These are phyloP conservation scores for Leuciscus waleckii DNA, from an alignment of 2,797 vertebrate species.

Conservation along the genomic window DNA sequence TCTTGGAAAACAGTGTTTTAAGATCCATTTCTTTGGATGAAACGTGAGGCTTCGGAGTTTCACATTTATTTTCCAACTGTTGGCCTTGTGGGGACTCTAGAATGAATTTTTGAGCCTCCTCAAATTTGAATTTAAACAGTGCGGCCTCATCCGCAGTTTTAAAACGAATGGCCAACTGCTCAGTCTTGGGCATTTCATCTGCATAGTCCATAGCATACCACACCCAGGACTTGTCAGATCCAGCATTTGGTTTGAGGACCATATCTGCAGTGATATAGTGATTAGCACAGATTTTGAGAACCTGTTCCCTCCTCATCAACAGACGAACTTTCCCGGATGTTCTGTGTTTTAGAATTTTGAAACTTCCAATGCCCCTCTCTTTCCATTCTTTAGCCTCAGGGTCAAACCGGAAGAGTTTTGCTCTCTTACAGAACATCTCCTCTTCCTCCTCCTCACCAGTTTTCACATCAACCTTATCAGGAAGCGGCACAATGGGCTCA, in stretches of 20 bases:
- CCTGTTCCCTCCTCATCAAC: conserved; percentile 97
- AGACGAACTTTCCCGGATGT: conserved; percentile 93
- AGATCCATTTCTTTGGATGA: no score
- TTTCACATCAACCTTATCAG: conserved; percentile 97
- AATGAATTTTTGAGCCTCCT: conserved; percentile 86
- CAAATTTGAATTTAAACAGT: conserved; percentile 93
- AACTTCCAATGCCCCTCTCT: conserved; percentile 92
- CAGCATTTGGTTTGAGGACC: conserved; percentile 90
- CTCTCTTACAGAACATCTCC: conserved; percentile 95
- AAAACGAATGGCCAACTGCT: conserved; percentile 96
- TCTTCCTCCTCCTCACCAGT: conserved; percentile 99
- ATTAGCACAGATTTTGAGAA: conserved; percentile 98
- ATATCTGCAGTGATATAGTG: conserved; percentile 96
- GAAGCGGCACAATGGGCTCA: conserved; percentile 96
- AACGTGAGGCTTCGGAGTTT: no score
- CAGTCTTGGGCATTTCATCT: conserved; percentile 90
- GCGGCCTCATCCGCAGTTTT: conserved; percentile 94
- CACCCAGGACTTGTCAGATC: conserved; percentile 96
- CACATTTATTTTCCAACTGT: no score
- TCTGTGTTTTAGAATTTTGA: conserved; percentile 94
- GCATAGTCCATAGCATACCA: conserved; percentile 98
- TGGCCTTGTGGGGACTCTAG: not conserved
- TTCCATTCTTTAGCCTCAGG: conserved; percentile 96
- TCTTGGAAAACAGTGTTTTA: conserved; percentile 80
- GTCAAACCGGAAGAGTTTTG: conserved; percentile 95